Evolutionary conservation across 1,140 invertebrate species (phyloP), one percentile per base, ranked within the genome.

Genomic region (Meloidogyne exigua): DNA sequence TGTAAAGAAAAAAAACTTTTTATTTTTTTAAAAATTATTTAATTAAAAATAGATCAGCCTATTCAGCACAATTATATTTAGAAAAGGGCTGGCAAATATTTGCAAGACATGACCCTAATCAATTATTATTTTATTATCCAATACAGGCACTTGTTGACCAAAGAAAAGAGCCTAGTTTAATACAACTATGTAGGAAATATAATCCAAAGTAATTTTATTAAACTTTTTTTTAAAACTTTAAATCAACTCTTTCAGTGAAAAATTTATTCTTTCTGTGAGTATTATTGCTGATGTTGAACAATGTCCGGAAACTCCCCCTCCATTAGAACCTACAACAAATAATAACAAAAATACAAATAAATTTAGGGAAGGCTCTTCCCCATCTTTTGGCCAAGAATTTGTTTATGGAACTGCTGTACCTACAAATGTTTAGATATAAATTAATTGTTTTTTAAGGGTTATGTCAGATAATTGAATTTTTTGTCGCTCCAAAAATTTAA

Each of bases 161-260:
- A 65, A 65, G 82, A 18, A 87, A 87, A 74, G 85, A 94, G 88
- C 91, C 92, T n/a, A 93, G 95, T 83, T 89, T 95, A 18, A 91
- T 93, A 1, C 92, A 92, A 76, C 90, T 95, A 36, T 95, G 94
- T 88, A 93, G 93, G 84, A 91, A 91, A 65, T 97, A 96, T 89
- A 95, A 96, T 86, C 92, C 94, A 0, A 93, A 95, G 80, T 82
- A 39, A 39, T 26, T 36, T 69, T 25, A 36, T 66, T 62, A 75
- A 23, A 62, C 4, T 18, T 15, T 15, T 66, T 32, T 36, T 21
- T 7, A 12, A 63, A 26, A 63, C 12, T 65, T 23, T 9, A 32
- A 32, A 32, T 32, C 7, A 68, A 23, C 9, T 13, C 9, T 70
- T 70, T 23, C 72, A 85, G 84, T 44, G 85, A 87, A 25, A 87